Evolutionary conservation across 2,113 vertebrate species (phyloP).

Genomic region (Nettapus auritus): DNA sequence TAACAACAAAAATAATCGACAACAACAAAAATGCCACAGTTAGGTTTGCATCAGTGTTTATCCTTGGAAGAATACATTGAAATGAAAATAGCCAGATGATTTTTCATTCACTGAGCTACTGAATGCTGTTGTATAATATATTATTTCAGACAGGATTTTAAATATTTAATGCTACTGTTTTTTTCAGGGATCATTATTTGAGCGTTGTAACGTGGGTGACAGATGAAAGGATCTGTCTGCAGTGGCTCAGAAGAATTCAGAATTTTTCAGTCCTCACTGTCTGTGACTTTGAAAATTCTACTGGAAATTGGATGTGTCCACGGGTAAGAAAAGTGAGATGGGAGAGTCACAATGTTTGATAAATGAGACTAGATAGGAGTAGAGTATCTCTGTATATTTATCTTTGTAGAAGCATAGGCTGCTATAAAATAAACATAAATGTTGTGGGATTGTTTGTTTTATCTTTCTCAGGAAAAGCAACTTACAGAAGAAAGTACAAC

Average conservation of each 20-base stretch:
- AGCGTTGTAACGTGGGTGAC: slow-evolving; percentile 80
- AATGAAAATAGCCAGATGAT: slow-evolving; percentile 23
- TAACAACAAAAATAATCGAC: not conserved
- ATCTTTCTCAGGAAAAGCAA: slow-evolving; percentile 49
- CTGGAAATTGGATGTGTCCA: slow-evolving; percentile 61
- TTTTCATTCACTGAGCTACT: slow-evolving; percentile 13
- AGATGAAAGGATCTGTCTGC: slow-evolving; percentile 75
- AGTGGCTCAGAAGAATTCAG: slow-evolving; percentile 83
- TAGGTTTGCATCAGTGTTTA: slow-evolving; percentile 25
- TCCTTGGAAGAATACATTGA: slow-evolving; percentile 12
- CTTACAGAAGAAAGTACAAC: slow-evolving; percentile 82
- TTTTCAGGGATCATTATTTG: slow-evolving; percentile 81
- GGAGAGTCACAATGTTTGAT: not conserved
- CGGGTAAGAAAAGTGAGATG: slow-evolving; percentile 58
- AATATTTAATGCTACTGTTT: slow-evolving; percentile 6
- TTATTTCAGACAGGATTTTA: not conserved
- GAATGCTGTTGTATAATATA: not conserved
- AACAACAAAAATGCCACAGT: not conserved
- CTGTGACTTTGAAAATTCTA: slow-evolving; percentile 64
- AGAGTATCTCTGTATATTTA: not conserved
- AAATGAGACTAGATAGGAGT: not conserved
- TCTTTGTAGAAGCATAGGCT: not conserved
- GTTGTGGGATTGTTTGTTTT: slow-evolving; percentile 35
- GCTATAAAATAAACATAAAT: slow-evolving; percentile 1
- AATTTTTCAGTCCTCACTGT: slow-evolving; percentile 79